Evolutionary conservation across 2,888 invertebrate species (phyloP), one percentile per base, ranked within the genome.

Genomic region (Eurois occulta): DNA sequence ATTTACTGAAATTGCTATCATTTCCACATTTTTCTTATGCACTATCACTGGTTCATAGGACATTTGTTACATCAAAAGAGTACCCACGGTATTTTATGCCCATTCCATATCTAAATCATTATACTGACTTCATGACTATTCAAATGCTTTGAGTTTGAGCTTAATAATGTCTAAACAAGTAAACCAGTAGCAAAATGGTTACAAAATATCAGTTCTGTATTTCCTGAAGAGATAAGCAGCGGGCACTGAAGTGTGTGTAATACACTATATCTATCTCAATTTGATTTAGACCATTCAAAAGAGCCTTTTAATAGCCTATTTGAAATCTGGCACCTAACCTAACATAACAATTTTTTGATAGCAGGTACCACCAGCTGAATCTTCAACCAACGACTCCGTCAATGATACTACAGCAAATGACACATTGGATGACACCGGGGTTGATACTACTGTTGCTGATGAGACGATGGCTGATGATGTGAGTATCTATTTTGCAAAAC

Each of bases 391-490:
- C n/a, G 94, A 94, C 70, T 90, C 92, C 0, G 89, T 86, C 0
- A 93, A 94, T 72, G 95, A 95, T 32, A 84, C 86, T 0, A 79
- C 91, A 0, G 86, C 85, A 5, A 93, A 94, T 69, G 93, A 94
- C 3, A 94, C 94, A 0, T 85, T 93, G 67, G 94, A 95, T 18
- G 94, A 94, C 0, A 91, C 94, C 0, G 90, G 86, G 0, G 92
- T 92, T 1, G 95, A 95, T 32, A 95, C 95, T 0, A 94, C 94
- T 0, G 91, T 91, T 0, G 92, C 91, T 0, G 95, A 95, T 13
- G 95, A 96, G 0, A 94, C 94, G 0, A 87, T 90, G 35, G 91
- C 90, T 70, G 95, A 95, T 43, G 95, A 95, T 80, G 95, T 95
- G 72, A 90, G 92, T 89, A 32, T 2, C 10, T 70, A 18, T 73